Percentiles rank a stretch among this genome's conserved stretches.
Evolutionary conservation across 64 coral and sea anemone species (phyloP).

Genomic region (Montipora cactus): DNA sequence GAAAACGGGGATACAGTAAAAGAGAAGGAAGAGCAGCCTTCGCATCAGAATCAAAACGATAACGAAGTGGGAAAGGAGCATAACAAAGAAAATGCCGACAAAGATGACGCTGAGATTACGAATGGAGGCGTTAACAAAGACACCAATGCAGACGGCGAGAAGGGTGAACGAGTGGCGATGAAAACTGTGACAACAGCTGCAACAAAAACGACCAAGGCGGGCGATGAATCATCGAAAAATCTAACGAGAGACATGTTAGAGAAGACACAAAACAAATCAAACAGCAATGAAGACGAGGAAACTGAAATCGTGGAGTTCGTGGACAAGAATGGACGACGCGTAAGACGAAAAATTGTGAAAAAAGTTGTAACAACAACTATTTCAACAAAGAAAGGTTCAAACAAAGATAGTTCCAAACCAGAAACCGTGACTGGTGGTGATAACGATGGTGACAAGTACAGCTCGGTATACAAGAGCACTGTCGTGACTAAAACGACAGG

Average conservation of each 20-base stretch:
- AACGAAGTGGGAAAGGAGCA: background rate
- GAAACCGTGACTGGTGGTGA: background rate
- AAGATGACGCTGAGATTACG: background rate
- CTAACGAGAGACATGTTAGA: background rate
- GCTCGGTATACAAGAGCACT: background rate
- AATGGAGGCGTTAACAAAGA: background rate
- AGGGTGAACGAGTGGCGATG: background rate
- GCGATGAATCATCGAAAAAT: background rate
- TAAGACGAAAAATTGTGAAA: conserved; percentile 5
- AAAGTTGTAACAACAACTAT: conserved; percentile 8
- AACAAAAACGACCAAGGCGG: background rate
- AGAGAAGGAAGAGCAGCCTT: background rate
- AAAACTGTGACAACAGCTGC: background rate
- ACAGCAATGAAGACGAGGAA: background rate
- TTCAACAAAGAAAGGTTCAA: background rate
- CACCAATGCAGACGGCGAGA: background rate
- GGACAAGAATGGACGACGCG: conserved; percentile 1
- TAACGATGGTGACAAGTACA: background rate
- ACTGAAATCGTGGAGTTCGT: conserved; percentile 4
- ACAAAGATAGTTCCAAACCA: background rate
- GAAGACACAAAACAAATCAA: background rate
- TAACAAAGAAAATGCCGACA: background rate
- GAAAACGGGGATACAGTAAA: conserved; percentile 3
- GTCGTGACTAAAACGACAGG: conserved; percentile 27
- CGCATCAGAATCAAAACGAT: background rate